phyloP scores from a whole-genome alignment of 2,113 vertebrate species.

The Pipa parva region DNA sequence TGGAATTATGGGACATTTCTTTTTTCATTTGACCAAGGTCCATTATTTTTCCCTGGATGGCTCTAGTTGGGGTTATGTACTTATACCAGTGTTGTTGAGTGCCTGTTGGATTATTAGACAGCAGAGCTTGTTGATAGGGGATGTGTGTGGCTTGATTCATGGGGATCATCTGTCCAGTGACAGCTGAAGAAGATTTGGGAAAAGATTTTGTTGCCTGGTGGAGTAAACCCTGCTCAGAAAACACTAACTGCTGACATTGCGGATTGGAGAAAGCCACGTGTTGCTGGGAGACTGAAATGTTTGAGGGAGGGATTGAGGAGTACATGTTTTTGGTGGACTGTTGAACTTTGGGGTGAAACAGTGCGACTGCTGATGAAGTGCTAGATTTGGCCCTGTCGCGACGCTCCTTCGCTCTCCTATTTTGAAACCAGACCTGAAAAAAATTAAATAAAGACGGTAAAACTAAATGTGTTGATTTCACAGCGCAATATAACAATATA shows the following conservation, averaged over 20 bases:
- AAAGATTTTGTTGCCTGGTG: neutral
- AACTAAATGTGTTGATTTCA: too few relatives aligned
- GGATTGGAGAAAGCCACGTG: neutral
- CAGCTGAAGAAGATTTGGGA: neutral
- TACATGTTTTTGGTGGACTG: neutral
- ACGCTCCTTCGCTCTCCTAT: slow-evolving; percentile 79
- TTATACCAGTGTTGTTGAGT: slow-evolving; percentile 45
- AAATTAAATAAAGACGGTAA: neutral
- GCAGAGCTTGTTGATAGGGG: slow-evolving; percentile 29
- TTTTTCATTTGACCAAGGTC: slow-evolving; percentile 7
- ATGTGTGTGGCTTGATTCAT: slow-evolving; percentile 43
- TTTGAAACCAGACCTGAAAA: slow-evolving; percentile 88
- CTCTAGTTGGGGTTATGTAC: slow-evolving; percentile 26
- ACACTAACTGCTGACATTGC: neutral
- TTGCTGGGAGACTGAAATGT: neutral
- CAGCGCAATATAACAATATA: too few relatives aligned
- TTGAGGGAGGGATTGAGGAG: neutral
- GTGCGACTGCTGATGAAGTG: accelerated
- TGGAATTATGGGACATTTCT: slow-evolving; percentile 17
- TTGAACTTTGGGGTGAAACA: neutral
- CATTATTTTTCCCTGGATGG: slow-evolving; percentile 1
- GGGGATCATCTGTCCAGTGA: neutral
- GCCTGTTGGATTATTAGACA: slow-evolving; percentile 17
- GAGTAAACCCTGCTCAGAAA: neutral
- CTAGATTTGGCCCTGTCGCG: slow-evolving; percentile 62